Conservation (phyloP, 2,797 vertebrate species). For the Fringilla coelebs region DNA sequence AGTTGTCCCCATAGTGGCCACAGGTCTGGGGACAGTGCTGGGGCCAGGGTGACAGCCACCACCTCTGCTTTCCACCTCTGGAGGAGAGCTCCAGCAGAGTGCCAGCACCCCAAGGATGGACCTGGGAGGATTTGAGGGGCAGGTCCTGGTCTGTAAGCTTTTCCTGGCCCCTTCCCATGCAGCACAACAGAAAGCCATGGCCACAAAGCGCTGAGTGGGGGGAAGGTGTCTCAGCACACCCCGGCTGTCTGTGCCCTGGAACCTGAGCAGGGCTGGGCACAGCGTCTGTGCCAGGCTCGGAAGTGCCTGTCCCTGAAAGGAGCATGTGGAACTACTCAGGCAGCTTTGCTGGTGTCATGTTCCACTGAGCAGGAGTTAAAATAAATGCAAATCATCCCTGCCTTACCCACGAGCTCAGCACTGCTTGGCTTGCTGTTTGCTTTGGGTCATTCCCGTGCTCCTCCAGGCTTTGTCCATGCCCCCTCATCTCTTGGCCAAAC, state of each 20-base stretch:
- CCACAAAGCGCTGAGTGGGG: not conserved
- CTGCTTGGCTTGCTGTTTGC: not conserved
- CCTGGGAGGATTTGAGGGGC: not conserved
- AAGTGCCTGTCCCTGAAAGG: not conserved
- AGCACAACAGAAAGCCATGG: not conserved
- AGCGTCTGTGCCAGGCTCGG: not conserved
- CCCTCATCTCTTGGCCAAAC: fast-evolving
- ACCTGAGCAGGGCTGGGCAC: not conserved
- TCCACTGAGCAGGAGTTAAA: not conserved
- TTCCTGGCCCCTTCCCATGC: not conserved
- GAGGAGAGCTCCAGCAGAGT: not conserved
- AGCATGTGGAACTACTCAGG: not conserved
- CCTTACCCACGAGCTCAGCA: not conserved
- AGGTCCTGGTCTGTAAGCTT: not conserved
- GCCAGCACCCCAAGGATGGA: not conserved
- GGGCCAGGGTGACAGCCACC: not conserved
- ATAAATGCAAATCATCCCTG: not conserved
- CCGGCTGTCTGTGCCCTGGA: not conserved
- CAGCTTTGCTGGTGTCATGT: not conserved
- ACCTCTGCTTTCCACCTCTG: not conserved
- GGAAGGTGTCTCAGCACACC: not conserved
- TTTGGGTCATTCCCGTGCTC: not conserved
- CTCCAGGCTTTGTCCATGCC: not conserved
- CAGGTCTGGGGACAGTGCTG: not conserved
- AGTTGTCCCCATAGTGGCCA: not conserved